Evolutionary conservation across 1,140 invertebrate species (phyloP).

Genomic region (Metopolophium dirhodum): DNA sequence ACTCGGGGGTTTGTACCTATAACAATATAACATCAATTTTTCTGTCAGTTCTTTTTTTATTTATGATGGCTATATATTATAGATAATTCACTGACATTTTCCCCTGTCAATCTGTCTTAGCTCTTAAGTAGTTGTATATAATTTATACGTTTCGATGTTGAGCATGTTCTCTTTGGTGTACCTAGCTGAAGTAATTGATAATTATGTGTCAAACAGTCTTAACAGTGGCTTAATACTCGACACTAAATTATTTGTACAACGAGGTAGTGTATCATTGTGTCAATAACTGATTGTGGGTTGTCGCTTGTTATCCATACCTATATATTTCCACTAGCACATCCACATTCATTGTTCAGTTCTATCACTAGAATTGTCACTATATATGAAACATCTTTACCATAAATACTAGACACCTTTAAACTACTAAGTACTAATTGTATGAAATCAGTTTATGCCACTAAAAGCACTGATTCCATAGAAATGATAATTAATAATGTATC

Average conservation of each 20-base stretch:
- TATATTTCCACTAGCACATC: neutral
- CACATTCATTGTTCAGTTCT: neutral
- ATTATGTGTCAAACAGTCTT: neutral
- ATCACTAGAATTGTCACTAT: neutral
- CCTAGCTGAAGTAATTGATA: neutral
- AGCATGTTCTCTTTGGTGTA: neutral
- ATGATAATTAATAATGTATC: neutral
- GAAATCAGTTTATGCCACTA: neutral
- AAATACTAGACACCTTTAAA: neutral
- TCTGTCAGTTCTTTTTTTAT: neutral
- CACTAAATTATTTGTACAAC: constrained; percentile 1
- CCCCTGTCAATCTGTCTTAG: neutral
- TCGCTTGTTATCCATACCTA: neutral
- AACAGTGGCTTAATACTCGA: neutral
- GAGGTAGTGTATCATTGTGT: neutral
- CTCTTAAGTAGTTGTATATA: neutral
- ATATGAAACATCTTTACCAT: neutral
- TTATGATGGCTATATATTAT: neutral
- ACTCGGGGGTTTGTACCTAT: neutral
- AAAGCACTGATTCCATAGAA: neutral
- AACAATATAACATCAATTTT: neutral
- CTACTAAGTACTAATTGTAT: neutral
- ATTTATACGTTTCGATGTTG: neutral
- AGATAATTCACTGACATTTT: neutral
- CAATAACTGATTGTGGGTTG: neutral